phyloP scores from a whole-genome alignment of 2,888 invertebrate genomes.

The Nomada fabriciana region DNA sequence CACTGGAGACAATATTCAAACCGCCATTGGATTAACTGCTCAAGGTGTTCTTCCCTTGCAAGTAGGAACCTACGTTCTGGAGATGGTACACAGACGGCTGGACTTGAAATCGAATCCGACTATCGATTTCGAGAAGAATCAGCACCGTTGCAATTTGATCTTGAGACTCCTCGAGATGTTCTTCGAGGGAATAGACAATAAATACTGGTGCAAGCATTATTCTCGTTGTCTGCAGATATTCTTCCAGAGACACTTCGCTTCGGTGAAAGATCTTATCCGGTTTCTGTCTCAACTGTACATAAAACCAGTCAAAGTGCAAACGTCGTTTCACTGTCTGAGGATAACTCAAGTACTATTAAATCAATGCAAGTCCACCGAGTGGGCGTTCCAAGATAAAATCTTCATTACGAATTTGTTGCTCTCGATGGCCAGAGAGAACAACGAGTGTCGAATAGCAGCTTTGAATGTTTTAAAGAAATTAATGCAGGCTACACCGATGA shows the following conservation, averaged over 20 bases:
- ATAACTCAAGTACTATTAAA: conserved; percentile 83
- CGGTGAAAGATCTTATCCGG: conserved; percentile 72
- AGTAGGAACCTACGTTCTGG: conserved; percentile 80
- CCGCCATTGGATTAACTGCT: conserved; percentile 75
- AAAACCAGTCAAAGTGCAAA: conserved; percentile 75
- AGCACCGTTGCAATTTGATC: conserved; percentile 75
- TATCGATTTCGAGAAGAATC: conserved; percentile 78
- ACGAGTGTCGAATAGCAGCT: conserved; percentile 86
- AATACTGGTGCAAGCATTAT: conserved; percentile 74
- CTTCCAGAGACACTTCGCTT: conserved; percentile 79
- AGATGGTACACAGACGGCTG: conserved; percentile 81
- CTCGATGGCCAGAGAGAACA: conserved; percentile 86
- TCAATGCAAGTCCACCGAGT: conserved; percentile 72
- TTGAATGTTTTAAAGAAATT: conserved; percentile 85
- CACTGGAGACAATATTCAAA: conserved; percentile 77
- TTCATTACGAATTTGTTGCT: conserved; percentile 86
- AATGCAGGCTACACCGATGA: conserved; percentile 83
- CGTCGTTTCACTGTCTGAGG: conserved; percentile 77
- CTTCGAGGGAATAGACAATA: conserved; percentile 75
- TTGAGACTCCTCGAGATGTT: conserved; percentile 78
- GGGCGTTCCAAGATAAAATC: conserved; percentile 77
- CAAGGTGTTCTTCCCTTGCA: conserved; percentile 79
- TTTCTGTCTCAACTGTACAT: conserved; percentile 80
- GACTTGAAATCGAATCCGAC: conserved; percentile 74
- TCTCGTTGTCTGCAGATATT: conserved; percentile 81